These are phyloP conservation scores for Leptodirus hochenwartii DNA, from an alignment of 2,888 invertebrate species.

Conservation along the genomic window DNA sequence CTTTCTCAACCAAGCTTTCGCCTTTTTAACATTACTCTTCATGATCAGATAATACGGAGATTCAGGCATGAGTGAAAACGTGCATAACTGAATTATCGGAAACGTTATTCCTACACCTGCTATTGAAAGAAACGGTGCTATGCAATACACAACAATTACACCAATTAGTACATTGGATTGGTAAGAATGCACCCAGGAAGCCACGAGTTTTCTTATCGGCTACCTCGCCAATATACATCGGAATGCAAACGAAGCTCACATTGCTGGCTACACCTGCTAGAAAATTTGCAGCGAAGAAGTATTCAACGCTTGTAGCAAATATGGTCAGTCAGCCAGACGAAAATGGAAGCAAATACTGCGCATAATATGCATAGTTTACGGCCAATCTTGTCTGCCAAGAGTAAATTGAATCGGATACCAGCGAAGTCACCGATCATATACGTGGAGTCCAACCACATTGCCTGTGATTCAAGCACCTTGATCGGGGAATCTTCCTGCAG, in stretches of 20 bases:
- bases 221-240: slow-evolving; percentile 26
- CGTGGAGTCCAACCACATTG: slow-evolving; percentile 18
- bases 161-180: slow-evolving; percentile 26
- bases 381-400: slow-evolving; percentile 14
- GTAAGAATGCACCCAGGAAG: slow-evolving; percentile 22
- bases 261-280: slow-evolving; percentile 24
- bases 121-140: slow-evolving; percentile 22
- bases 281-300: slow-evolving; percentile 22
- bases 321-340: slow-evolving; percentile 24
- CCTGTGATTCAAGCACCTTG: slow-evolving; percentile 16
- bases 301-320: slow-evolving; percentile 18
- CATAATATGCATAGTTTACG: slow-evolving; percentile 20
- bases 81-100: slow-evolving; percentile 18
- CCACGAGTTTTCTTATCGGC: slow-evolving; percentile 25
- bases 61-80: slow-evolving; percentile 25
- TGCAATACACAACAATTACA: slow-evolving; percentile 21
- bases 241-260: slow-evolving; percentile 25
- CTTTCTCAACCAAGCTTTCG: slow-evolving; percentile 18
- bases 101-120: slow-evolving; percentile 20
- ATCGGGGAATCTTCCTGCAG: slow-evolving; percentile 20
- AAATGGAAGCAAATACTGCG: slow-evolving; percentile 19
- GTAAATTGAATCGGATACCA: slow-evolving; percentile 20
- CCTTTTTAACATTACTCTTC: slow-evolving; percentile 18
- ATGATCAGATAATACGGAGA: slow-evolving; percentile 23
- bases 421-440: slow-evolving; percentile 19